Conservation (phyloP, 2,113 vertebrate species). For the Tor tambroides region DNA sequence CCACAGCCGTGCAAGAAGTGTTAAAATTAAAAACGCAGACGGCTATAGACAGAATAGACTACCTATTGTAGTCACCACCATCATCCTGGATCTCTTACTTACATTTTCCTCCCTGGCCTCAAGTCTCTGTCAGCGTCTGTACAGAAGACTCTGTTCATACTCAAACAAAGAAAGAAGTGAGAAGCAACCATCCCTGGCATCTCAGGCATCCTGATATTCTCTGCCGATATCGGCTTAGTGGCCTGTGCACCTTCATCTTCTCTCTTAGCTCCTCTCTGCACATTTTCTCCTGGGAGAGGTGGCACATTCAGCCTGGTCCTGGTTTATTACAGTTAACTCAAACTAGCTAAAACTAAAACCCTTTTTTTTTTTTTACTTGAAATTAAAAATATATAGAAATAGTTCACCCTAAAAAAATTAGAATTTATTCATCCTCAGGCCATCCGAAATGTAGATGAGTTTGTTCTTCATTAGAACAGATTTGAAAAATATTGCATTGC, state of each 20-base stretch:
- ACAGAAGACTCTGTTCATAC: constrained; percentile 80
- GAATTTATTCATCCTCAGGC: too few species aligned
- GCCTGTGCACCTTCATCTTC: constrained; percentile 55
- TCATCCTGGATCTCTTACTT: constrained; percentile 44
- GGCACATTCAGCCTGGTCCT: not conserved
- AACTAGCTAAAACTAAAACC: not conserved
- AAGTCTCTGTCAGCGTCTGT: constrained; percentile 72
- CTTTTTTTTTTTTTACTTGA: too few species aligned
- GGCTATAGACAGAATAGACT: constrained; percentile 63
- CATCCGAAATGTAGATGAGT: too few species aligned
- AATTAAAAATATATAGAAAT: too few species aligned
- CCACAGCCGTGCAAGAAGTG: constrained; percentile 51
- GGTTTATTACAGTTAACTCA: not conserved
- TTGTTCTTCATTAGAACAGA: too few species aligned
- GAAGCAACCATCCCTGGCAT: constrained; percentile 74
- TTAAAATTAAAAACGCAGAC: constrained; percentile 61
- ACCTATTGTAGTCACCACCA: constrained; percentile 65
- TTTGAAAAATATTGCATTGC: too few species aligned
- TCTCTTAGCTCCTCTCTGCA: not conserved
- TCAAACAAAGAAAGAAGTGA: constrained; percentile 77
- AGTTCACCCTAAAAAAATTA: too few species aligned
- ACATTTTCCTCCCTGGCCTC: constrained; percentile 42
- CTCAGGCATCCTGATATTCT: constrained; percentile 76
- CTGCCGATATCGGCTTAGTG: constrained; percentile 74
- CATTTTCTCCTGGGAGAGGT: not conserved